Percentiles rank a stretch among this genome's conserved stretches.
Conservation (phyloP, 2,797 vertebrate species). For the Hephaestus fuliginosus region DNA sequence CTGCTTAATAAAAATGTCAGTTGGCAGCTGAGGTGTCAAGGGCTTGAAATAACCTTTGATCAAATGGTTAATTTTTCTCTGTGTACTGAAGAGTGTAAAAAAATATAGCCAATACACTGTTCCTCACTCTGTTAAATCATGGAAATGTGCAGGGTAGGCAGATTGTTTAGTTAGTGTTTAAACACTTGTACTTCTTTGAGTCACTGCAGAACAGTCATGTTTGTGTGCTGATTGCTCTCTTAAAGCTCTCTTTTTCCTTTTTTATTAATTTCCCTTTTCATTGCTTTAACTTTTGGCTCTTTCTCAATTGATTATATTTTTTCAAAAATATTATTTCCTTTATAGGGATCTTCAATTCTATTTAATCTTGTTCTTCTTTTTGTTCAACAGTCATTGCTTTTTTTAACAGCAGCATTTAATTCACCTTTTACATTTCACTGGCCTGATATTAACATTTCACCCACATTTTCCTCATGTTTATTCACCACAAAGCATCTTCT, state of each 20-base stretch:
- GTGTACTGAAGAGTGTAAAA: conserved; percentile 12
- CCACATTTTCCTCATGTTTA: not conserved
- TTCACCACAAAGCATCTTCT: not conserved
- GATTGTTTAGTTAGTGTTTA: conserved; percentile 9
- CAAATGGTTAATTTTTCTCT: conserved; percentile 21
- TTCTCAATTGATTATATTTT: not conserved
- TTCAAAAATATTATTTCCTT: not conserved
- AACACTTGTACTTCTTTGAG: conserved; percentile 11
- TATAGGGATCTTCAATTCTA: not conserved
- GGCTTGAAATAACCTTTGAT: conserved; percentile 34
- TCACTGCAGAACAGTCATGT: not conserved
- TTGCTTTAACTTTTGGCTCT: not conserved
- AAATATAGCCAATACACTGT: conserved; percentile 1
- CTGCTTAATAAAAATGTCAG: conserved; percentile 47
- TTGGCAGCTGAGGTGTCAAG: conserved; percentile 27
- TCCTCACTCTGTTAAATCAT: not conserved
- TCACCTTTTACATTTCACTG: not conserved
- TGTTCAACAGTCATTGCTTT: not conserved
- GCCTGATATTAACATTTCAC: not conserved
- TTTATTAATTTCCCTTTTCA: not conserved
- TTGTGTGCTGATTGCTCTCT: not conserved
- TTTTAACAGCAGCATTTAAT: not conserved
- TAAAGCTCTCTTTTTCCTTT: not conserved
- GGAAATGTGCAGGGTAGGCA: not conserved
- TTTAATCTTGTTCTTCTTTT: conserved; percentile 1